Percentiles rank a stretch among this genome's conserved stretches.
Conservation (phyloP, 2,797 vertebrate species). For the Cyclopterus lumpus region DNA sequence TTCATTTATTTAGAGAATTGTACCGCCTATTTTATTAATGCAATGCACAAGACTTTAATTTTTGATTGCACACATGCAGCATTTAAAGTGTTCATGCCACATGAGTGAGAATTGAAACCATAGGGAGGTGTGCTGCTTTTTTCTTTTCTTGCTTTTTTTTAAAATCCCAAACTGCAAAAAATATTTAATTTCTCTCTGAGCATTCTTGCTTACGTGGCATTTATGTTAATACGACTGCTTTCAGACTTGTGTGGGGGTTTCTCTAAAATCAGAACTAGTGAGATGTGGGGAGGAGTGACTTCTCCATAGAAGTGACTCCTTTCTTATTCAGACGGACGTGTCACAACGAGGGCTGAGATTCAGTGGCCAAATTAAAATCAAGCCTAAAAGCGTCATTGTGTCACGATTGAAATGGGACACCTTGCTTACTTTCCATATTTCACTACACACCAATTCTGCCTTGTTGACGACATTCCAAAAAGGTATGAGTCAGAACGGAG, state of each 20-base stretch:
- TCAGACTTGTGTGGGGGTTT: background rate
- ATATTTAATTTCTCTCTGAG: background rate
- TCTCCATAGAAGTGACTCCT: background rate
- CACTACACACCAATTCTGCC: slow-evolving; percentile 1
- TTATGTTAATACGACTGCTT: background rate
- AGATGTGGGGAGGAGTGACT: no score
- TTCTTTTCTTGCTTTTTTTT: no score
- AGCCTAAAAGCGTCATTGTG: slow-evolving; percentile 5
- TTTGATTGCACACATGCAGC: background rate
- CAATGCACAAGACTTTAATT: background rate
- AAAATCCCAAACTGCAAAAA: background rate
- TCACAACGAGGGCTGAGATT: background rate
- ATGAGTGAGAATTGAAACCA: background rate
- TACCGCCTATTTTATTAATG: background rate
- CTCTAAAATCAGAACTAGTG: background rate
- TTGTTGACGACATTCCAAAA: background rate
- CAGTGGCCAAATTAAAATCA: slow-evolving; percentile 13
- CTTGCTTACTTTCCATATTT: slow-evolving; percentile 7
- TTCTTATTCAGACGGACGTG: no score
- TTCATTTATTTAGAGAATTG: background rate
- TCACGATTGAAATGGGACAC: slow-evolving; percentile 4
- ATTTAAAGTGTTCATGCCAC: background rate
- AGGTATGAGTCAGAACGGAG: background rate
- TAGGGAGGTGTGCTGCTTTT: background rate
- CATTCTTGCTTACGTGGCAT: background rate